Conservation (phyloP, 2,888 invertebrate species). For the Antheraea assamensis region DNA sequence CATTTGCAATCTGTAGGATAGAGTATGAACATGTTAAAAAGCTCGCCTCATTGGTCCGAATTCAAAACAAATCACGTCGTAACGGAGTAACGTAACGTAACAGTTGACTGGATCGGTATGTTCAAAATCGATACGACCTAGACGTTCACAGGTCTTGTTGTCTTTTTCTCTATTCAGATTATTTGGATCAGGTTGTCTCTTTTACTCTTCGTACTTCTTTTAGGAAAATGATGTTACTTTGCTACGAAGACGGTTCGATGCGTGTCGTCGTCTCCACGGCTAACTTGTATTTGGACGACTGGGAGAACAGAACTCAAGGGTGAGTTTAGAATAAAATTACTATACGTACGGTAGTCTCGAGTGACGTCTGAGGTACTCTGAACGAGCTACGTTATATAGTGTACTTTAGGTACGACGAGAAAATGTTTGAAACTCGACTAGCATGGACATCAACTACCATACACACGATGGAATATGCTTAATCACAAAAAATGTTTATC, state of each 20-base stretch:
- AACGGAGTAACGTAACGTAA: neutral
- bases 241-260: slow-evolving; percentile 91
- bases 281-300: slow-evolving; percentile 95
- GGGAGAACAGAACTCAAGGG: slow-evolving; percentile 97
- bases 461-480: no score
- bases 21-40: no score
- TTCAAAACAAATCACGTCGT: no score
- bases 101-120: neutral
- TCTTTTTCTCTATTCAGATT: neutral
- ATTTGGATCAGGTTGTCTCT: neutral
- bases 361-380: no score
- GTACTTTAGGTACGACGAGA: no score
- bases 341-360: neutral
- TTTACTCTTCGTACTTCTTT: neutral
- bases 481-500: no score
- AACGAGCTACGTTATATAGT: no score
- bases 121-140: neutral
- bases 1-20: no score
- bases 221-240: slow-evolving; percentile 93
- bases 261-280: slow-evolving; percentile 95
- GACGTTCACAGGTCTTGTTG: neutral
- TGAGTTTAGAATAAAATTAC: slow-evolving; percentile 52
- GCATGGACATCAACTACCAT: no score
- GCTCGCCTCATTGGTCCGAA: no score
- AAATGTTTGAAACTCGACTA: no score